These are phyloP conservation scores for Chinchilla lanigera DNA, from an alignment of 2,113 vertebrate genomes.

Conservation along the genomic window DNA sequence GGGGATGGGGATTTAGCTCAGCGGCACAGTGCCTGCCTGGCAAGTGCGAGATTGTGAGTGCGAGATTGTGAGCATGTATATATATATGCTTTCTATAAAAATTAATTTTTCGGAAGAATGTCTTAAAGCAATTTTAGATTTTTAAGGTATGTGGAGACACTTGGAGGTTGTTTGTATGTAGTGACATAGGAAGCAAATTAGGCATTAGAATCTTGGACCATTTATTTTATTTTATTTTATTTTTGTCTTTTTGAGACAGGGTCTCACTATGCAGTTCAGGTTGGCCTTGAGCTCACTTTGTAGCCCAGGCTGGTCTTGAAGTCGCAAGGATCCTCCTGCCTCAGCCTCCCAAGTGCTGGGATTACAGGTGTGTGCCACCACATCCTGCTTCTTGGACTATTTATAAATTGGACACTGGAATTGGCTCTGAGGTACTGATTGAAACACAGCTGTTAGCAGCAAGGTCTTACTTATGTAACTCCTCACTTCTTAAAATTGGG, in stretches of 20 bases:
- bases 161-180: neutral
- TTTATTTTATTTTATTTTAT: no score
- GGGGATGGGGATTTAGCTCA: no score
- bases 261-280: no score
- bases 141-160: neutral
- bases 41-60: no score
- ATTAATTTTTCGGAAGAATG: conserved; percentile 19
- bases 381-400: neutral
- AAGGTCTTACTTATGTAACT: neutral
- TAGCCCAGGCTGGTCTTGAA: no score
- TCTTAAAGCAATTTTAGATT: conserved; percentile 27
- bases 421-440: neutral
- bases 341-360: no score
- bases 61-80: no score
- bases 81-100: neutral
- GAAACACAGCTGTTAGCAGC: neutral
- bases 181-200: neutral
- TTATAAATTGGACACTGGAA: neutral
- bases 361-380: no score
- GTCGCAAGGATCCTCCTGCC: no score
- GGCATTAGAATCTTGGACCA: neutral
- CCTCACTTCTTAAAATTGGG: neutral
- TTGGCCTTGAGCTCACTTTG: no score
- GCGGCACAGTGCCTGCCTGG: no score
- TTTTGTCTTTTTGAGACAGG: no score